These are phyloP conservation scores for Brotula barbata DNA, from an alignment of 2,797 vertebrate genomes.

Conservation along the genomic window DNA sequence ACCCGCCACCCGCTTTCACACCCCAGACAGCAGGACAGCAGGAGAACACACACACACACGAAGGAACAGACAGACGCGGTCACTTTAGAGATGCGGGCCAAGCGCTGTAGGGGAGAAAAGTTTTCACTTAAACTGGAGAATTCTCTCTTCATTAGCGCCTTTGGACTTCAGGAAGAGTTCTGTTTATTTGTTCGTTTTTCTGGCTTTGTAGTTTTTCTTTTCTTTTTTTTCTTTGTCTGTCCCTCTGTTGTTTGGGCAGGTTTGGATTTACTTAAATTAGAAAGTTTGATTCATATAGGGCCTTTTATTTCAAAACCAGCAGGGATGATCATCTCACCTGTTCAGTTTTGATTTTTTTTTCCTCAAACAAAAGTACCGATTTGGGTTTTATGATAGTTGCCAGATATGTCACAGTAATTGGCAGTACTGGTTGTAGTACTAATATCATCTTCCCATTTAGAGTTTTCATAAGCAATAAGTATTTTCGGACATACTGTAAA, in stretches of 20 bases:
- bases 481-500: not conserved
- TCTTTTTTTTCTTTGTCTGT: constrained; percentile 64
- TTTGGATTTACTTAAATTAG: constrained; percentile 64
- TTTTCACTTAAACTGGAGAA: constrained; percentile 82
- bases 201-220: constrained; percentile 71
- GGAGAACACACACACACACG: constrained; percentile 77
- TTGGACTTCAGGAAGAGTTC: constrained; percentile 79
- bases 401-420: not conserved
- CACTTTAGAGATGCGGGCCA: constrained; percentile 86
- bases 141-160: constrained; percentile 81
- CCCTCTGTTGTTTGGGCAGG: constrained; percentile 63
- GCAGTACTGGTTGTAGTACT: not conserved
- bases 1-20: constrained; percentile 84
- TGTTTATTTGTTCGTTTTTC: constrained; percentile 70
- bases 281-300: constrained; percentile 66
- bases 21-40: constrained; percentile 87
- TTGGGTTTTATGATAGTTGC: constrained; percentile 8
- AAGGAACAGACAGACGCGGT: constrained; percentile 87
- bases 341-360: constrained; percentile 5
- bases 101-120: constrained; percentile 84
- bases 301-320: constrained; percentile 28
- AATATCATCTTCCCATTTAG: not conserved
- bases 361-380: constrained; percentile 25
- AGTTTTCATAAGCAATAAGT: not conserved
- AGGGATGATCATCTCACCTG: constrained; percentile 49